Base-by-base conservation (phyloP, 2,113 vertebrate genomes). In the Acrocephalus kingi region DNA sequence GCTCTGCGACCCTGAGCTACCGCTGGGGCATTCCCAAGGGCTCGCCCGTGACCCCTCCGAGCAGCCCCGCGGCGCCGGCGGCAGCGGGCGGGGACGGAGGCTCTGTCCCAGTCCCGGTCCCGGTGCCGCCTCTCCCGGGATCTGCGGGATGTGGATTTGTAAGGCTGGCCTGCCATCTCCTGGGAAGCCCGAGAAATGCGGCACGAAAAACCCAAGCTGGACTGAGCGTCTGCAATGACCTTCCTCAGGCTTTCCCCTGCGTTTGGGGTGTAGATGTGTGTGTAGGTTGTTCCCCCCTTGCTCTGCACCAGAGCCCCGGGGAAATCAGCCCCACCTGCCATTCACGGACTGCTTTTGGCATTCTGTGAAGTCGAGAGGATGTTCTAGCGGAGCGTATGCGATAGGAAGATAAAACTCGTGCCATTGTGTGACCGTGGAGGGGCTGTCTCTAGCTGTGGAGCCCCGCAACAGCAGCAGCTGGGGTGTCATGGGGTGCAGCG, bases 121-220 rank as follows among this genome's bases (percentile, higher is more conserved):
- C 43, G 43, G 43, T 45, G 19, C 10, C 30, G 5, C 27, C 18
- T 11, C 37, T 45, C 19, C 23, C 30, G n/a, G 52, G 33, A 3
- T 2, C 33, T 1, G 23, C 7, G 6, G 24, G 6, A 6, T 11
- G 49, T 2, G 39, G 17, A 92, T 90, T 83, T 64, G 2, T 78
- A 22, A 55, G 17, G 2, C 87, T 52, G 66, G 41, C 11, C 80
- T 91, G 93, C 93, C 95, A 95, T 64, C 96, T 97, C 52, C 94
- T 72, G 96, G 94, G 72, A 46, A 90, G 4, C 15, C 25, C 4
- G 8, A 6, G 90, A 88, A 96, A 46, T 46, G 76, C 90, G 77
- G 77, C 91, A 6, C 13, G 8, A 41, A 30, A 19, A 59, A 7
- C 23, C 21, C 54, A 5, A 3, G 2, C 5, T 1, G 30, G 21